A percentile compares a stretch with the other conserved stretches of the same genome.
These are phyloP conservation scores for Corythoichthys haematopterus DNA, from an alignment of 2,113 vertebrate species.

Conservation along the genomic window DNA sequence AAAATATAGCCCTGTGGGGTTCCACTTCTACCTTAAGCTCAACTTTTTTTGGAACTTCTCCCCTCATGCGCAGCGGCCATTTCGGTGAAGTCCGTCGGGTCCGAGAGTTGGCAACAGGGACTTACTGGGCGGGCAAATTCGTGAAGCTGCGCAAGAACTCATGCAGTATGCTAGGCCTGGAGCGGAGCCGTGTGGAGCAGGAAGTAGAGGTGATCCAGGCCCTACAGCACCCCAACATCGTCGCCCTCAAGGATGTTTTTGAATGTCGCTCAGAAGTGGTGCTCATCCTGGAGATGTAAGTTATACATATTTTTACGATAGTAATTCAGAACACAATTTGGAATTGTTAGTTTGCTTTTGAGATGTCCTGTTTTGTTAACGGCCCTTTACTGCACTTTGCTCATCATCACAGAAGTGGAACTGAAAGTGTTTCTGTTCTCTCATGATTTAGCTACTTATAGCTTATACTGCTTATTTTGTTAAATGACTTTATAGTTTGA, in stretches of 20 bases:
- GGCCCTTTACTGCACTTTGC: no score
- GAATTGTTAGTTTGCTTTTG: no score
- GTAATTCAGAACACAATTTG: background rate
- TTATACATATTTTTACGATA: constrained; percentile 1
- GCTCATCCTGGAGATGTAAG: constrained; percentile 78
- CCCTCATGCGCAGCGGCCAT: constrained; percentile 63
- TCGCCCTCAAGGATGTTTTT: constrained; percentile 73
- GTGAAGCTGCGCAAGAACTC: constrained; percentile 58
- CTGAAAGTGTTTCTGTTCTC: no score
- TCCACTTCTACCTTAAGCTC: background rate
- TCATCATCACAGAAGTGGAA: no score
- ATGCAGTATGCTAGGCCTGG: constrained; percentile 63
- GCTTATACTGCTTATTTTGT: no score
- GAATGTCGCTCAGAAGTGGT: constrained; percentile 73
- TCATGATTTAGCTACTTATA: no score
- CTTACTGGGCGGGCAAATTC: constrained; percentile 70
- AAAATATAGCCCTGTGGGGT: background rate
- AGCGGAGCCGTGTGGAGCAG: constrained; percentile 62
- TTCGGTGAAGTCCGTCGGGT: constrained; percentile 73
- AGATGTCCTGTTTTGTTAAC: no score
- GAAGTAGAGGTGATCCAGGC: constrained; percentile 72
- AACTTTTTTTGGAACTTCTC: background rate
- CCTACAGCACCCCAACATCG: constrained; percentile 71
- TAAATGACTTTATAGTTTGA: no score
- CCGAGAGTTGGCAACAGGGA: constrained; percentile 51